These are phyloP conservation scores for Spodoptera frugiperda DNA, from an alignment of 1,140 invertebrate species.

Conservation along the genomic window DNA sequence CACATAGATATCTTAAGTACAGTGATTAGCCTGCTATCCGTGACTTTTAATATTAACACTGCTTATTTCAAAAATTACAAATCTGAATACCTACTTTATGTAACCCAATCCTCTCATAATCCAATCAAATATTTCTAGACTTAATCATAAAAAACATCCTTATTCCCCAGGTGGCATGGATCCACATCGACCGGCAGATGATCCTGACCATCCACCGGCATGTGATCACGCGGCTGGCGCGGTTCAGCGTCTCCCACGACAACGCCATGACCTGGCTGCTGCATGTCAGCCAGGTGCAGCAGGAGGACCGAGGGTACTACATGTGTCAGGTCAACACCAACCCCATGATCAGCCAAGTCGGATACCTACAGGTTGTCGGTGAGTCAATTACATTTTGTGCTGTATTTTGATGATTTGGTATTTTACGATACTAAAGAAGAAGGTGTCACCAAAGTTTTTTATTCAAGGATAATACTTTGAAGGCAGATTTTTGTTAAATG, in stretches of 20 bases:
- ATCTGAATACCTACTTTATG: too few relatives aligned
- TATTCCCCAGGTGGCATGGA: slow-evolving; percentile 94
- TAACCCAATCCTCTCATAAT: too few relatives aligned
- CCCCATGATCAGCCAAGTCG: slow-evolving; percentile 97
- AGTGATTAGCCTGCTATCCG: too few relatives aligned
- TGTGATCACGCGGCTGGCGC: slow-evolving; percentile 94
- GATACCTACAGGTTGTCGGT: slow-evolving; percentile 97
- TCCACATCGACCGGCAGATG: slow-evolving; percentile 97
- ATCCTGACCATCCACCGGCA: slow-evolving; percentile 96
- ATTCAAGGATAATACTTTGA: too few relatives aligned
- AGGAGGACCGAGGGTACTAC: slow-evolving; percentile 95
- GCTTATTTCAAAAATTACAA: too few relatives aligned
- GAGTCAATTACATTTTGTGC: slow-evolving; percentile 76
- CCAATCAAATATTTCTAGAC: too few relatives aligned
- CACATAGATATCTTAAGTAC: too few relatives aligned
- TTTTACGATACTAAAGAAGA: too few relatives aligned
- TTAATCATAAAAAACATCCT: neutral
- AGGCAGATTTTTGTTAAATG: too few relatives aligned
- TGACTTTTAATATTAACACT: too few relatives aligned
- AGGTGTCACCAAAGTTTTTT: too few relatives aligned
- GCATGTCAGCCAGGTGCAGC: slow-evolving; percentile 94
- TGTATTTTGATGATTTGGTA: too few relatives aligned
- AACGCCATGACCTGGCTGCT: slow-evolving; percentile 96
- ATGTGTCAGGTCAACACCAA: slow-evolving; percentile 98
- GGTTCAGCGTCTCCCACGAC: slow-evolving; percentile 95